Evolutionary conservation across 2,888 invertebrate genomes (phyloP).

Genomic region (Conus canariensis): DNA sequence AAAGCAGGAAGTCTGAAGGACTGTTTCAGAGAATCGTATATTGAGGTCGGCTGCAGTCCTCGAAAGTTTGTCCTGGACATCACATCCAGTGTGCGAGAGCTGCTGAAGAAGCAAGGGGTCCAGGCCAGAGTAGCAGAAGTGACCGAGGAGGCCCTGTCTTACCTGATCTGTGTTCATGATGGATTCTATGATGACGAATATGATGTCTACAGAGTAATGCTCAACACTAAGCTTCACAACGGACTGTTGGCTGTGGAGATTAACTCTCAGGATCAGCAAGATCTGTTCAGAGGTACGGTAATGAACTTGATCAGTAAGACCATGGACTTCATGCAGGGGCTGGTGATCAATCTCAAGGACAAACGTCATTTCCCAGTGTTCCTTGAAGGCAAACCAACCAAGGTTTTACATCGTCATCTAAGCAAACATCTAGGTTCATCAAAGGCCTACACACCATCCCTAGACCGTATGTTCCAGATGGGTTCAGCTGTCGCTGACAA

Average conservation of each 20-base stretch:
- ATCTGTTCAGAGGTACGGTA: conserved; percentile 26
- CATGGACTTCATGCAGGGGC: conserved; percentile 29
- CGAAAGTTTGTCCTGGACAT: conserved; percentile 52
- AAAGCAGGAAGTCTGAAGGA: conserved; percentile 39
- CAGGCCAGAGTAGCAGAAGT: conserved; percentile 24
- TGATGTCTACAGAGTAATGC: conserved; percentile 43
- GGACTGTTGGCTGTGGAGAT: conserved; percentile 23
- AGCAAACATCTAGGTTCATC: not conserved
- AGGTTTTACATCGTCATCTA: not conserved
- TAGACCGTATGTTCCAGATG: conserved; percentile 18
- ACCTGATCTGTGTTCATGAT: conserved; percentile 45
- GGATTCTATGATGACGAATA: conserved; percentile 46
- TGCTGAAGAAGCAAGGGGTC: conserved; percentile 29
- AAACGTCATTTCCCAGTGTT: conserved; percentile 4
- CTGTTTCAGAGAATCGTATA: conserved; percentile 46
- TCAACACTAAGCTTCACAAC: conserved; percentile 41
- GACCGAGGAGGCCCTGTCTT: conserved; percentile 37
- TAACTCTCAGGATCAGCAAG: conserved; percentile 7
- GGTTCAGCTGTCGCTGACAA: not conserved
- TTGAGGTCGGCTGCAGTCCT: conserved; percentile 50
- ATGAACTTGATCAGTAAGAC: conserved; percentile 37
- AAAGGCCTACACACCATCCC: conserved; percentile 33
- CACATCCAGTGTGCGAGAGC: conserved; percentile 44
- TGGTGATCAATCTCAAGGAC: conserved; percentile 35
- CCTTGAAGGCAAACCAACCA: not conserved